Evolutionary conservation across 2,888 invertebrate species (phyloP), one percentile per base, ranked within the genome.

Genomic region (Lacanobia oleracea): DNA sequence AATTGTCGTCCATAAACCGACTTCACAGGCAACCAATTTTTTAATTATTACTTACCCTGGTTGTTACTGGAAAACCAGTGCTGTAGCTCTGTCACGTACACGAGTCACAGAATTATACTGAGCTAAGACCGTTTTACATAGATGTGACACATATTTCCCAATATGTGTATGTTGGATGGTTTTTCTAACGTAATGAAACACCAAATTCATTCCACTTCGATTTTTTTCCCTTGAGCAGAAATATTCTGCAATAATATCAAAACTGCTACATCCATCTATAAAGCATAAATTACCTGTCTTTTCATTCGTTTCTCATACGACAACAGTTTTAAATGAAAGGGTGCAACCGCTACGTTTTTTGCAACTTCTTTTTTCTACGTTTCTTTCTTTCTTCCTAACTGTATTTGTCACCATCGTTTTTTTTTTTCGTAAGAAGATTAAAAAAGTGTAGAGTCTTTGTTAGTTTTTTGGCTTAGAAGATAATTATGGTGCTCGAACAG

Each of bases 301-400:
- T 88, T 87, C 88, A 91, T 91, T 90, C 90, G 90, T 91, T 91
- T 92, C 91, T 88, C 88, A 90, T 90, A 88, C 90, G 91, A 93
- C 90, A 93, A 81, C 72, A 79, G 60, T 91, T 90, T 88, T 79
- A 84, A 89, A 87, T 87, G 83, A 87, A 90, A 91, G 92, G 92
- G 91, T 88, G 86, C 83, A 92, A 94, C 94, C 94, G 90, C 94
- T 93, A 91, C 89, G 88, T 69, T 85, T 87, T 89, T 89, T 88
- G 88, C 80, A 75, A 54, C 23, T 23, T 40, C 75, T 77, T 75
- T 83, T 75, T 78, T 72, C 3, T 78, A 81, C 3, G 2, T 27
- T 33, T 84, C 83, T 86, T 80, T 80, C 70, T 40, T 51, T 68
- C 65, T 86, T 73, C 72, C 56, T 86, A 74, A 83, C 86, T 65